Conservation (phyloP, 2,888 invertebrate species). For the Tetranychus piercei region DNA sequence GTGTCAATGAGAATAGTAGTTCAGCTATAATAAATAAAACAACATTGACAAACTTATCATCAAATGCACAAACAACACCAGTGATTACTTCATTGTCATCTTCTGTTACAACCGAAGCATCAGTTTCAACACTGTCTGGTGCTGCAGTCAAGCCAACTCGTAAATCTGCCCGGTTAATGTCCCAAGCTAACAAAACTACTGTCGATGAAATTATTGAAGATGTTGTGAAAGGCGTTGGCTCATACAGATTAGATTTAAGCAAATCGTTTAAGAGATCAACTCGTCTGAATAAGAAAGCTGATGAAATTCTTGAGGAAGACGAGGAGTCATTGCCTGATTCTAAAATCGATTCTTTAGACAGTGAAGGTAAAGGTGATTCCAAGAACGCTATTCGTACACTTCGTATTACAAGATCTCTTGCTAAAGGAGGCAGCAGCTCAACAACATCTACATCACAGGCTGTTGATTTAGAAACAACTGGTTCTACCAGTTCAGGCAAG, state of each 20-base stretch:
- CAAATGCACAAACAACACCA: slow-evolving; percentile 13
- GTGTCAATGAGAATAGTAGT: slow-evolving; percentile 15
- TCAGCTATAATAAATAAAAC: slow-evolving; percentile 11
- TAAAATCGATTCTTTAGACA: slow-evolving; percentile 7
- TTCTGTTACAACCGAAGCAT: background rate
- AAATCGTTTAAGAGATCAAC: slow-evolving; percentile 22
- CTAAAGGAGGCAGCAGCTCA: slow-evolving; percentile 13
- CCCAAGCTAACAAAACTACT: slow-evolving; percentile 48
- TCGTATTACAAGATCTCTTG: slow-evolving; percentile 24
- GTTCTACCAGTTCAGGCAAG: background rate
- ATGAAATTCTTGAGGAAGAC: slow-evolving; percentile 22
- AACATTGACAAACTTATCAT: slow-evolving; percentile 5
- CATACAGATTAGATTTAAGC: background rate
- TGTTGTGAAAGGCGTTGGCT: slow-evolving; percentile 47
- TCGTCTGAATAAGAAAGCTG: slow-evolving; percentile 24
- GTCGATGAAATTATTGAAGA: slow-evolving; percentile 78
- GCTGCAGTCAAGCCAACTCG: slow-evolving; percentile 22
- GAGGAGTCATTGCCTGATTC: slow-evolving; percentile 19
- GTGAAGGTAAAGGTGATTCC: slow-evolving; percentile 14
- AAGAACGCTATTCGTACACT: slow-evolving; percentile 22
- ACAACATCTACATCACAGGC: slow-evolving; percentile 6
- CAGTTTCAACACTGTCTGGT: background rate
- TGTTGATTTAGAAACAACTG: background rate
- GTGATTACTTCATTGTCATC: slow-evolving; percentile 8
- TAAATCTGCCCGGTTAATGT: slow-evolving; percentile 27